Base-by-base conservation (phyloP, 2,888 invertebrate genomes). In the Leptopilina myrica region DNA sequence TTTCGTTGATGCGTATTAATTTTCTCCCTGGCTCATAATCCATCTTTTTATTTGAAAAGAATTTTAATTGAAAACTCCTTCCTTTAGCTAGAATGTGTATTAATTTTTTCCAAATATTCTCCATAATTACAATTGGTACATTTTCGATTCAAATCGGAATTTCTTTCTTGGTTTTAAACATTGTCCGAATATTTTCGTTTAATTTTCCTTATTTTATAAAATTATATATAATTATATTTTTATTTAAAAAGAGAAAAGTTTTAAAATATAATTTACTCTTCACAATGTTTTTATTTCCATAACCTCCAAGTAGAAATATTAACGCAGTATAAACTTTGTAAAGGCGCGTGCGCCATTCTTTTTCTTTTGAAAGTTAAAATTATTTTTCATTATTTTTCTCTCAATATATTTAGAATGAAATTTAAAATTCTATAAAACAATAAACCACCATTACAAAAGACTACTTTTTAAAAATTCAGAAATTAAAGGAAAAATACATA, bases 1-100 rank as follows among this genome's bases (percentile, higher is more conserved):
- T 93, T 14, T 94, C 94, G 84, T 95, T 95, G 86, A 96, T 93
- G 93, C 94, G 94, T 64, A 95, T 87, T 69, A 96, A 87, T 59
- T 95, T 94, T 9, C 96, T 96, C 79, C 93, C 92, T 64, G 96
- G 89, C 56, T 95, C 92, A 88, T 95, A 56, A 73, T 73, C n/a
- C 69, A 73, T 33, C 26, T 53, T 73, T 73, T 62, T 62, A 62
- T 14, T 73, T 14, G 69, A 73, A 14, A 73, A 73, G 56, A 53
- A 73, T 5, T 20, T 73, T 53, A 56, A 9, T 64, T 64, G 43
- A 8, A 43, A 43, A 43, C 43, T 56, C 20, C 7, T 26, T 9
- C 14, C 14, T 26, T 73, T 73, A 1, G 69, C 56, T 5, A 73
- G 20, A 73, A 20, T 20, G 33, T 73, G 11, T 14, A 73, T 56